Evolutionary conservation across 2,797 vertebrate genomes (phyloP), one percentile per base, ranked within the genome.

Genomic region (Miopithecus talapoin): DNA sequence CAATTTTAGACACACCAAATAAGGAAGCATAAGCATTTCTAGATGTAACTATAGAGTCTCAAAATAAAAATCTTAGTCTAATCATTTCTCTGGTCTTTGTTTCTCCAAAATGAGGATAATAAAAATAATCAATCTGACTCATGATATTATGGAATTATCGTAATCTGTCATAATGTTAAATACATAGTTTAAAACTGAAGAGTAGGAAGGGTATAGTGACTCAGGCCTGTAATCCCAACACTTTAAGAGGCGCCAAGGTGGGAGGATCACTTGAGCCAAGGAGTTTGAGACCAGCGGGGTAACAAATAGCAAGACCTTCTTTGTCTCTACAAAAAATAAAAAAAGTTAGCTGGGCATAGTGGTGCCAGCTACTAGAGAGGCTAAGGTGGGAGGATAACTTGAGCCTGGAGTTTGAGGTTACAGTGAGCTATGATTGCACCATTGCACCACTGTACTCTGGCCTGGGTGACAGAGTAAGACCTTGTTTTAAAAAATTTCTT

Each of bases 51-150:
- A 48, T 89, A n/a, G 46, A 13, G 5, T 61, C n/a, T 81, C 81
- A 95, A 93, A 88, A 41, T 61, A 30, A 84, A 93, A 94, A 39
- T 0, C 61, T 93, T 78, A 72, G 22, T 46, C 53, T 87, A 59
- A 79, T 72, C 21, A 92, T 91, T 92, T 94, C 36, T 95, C 87
- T 91, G 26, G 13, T 89, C 26, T 84, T 68, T 33, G 33, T 68
- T 68, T 68, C 33, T 68, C 61, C 16, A 68, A 68, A 68, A 68
- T n/a, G 33, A 68, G 61, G 33, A 68, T 68, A 68, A 68, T 68
- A 68, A 78, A 95, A 94, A 79, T 76, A 89, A 95, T 68, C 30
- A 84, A 55, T 30, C 70, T 83, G 21, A 88, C n/a, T 78, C 24
- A 64, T 39, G 26, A 30, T 85, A 92, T 96, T 43, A 95, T 13